Evolutionary conservation across 2,888 invertebrate species (phyloP), one percentile per base, ranked within the genome.

Genomic region (Cryptophagus acutangulus): DNA sequence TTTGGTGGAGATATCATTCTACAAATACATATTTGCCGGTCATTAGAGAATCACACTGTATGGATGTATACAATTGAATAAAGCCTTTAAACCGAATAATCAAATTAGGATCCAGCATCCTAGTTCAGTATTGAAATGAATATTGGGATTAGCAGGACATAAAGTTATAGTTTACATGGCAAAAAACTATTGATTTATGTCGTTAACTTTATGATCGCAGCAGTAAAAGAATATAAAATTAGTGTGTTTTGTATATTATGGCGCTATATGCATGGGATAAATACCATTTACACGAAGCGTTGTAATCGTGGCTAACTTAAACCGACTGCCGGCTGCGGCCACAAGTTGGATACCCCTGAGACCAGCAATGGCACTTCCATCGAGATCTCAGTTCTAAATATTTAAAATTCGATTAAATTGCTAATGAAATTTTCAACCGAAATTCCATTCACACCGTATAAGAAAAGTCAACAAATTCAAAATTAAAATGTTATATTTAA

Each of bases 371-470:
- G 28, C 28, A 28, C 28, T 13, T 28, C 4, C 10, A 28, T 28
- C 9, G 31, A 31, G 12, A 13, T 9, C 31, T 15, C 13, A 2
- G 42, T 43, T 36, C 45, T 58, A 49, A 58, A 58, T 58, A 58
- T 58, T 58, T 58, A 58, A 58, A 58, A 56, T 56, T 54, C 54
- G 56, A 56, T 58, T 58, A 55, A 53, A 56, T 48, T 48, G 46
- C 48, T 56, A 56, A 58, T 56, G 54, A 58, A 58, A 55, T 52
- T 54, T 55, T 51, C 47, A 58, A 41, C 40, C 34, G 31, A 16
- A 31, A 31, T 31, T 13, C 16, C 9, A 4, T 15, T 46, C 45
- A 36, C 45, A 43, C 43, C 38, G 45, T 49, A 49, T 48, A 48
- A 54, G 40, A 40, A 43, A 43, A 3, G 37, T 43, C 34, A 31